A percentile compares a stretch with the other conserved stretches of the same genome.
These are phyloP conservation scores for Calephelis virginiensis DNA, from an alignment of 1,140 invertebrate genomes.

Conservation along the genomic window DNA sequence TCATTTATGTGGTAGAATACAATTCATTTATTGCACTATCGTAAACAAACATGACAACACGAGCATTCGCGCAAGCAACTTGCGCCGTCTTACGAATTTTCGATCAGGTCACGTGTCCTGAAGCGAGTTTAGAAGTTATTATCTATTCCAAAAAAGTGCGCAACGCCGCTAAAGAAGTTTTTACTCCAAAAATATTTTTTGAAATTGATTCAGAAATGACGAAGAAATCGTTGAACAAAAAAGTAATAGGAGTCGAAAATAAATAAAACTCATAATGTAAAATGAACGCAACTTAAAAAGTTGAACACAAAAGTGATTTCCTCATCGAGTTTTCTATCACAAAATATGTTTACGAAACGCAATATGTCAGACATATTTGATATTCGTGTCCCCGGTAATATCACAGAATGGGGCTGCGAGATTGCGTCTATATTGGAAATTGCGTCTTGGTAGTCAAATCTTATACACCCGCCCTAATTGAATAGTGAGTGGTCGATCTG, in stretches of 20 bases:
- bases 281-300: neutral
- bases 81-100: too few species aligned
- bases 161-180: too few species aligned
- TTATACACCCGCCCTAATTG: constrained; percentile 10
- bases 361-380: constrained; percentile 12
- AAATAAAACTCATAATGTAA: neutral
- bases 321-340: neutral
- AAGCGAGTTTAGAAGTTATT: too few species aligned
- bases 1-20: too few species aligned
- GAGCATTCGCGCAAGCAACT: too few species aligned
- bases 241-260: neutral
- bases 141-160: too few species aligned
- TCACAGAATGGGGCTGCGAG: neutral
- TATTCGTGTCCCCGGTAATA: constrained; percentile 1
- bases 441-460: constrained; percentile 14
- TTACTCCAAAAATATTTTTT: too few species aligned
- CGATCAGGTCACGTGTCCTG: too few species aligned
- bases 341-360: constrained; percentile 10
- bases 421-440: constrained; percentile 12
- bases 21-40: too few species aligned
- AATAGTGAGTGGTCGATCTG: constrained; percentile 8
- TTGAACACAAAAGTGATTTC: constrained; percentile 4
- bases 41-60: too few species aligned
- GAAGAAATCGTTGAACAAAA: too few species aligned
- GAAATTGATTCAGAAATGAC: too few species aligned